Base-by-base conservation (phyloP, 2,888 invertebrate genomes). In the Tipula lateralis region DNA sequence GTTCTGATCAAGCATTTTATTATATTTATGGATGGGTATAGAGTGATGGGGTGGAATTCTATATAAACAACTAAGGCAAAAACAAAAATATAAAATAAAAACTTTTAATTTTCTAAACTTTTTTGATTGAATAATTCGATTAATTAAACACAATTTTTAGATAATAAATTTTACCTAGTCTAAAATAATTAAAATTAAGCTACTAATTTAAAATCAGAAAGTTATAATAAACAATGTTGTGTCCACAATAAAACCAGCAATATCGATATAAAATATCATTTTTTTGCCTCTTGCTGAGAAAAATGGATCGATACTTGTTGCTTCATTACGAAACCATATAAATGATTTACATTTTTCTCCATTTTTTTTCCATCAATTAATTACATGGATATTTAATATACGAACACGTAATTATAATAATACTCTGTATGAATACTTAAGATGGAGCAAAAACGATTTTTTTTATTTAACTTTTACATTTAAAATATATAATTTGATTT, bases 101-200 rank as follows among this genome's bases (percentile, higher is more conserved):
- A 9, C n/a, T 66, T 66, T 66, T 66, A 9, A 24, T 66, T 66
- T 66, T 19, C 24, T 3, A 24, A 66, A 24, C 2, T 66, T 66
- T 66, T 66, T 66, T 66, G 66, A 66, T 66, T 66, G 66, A 66
- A 66, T 66, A 66, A 66, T 66, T 66, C 66, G 66, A 66, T 66
- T 66, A 66, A 66, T 66, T 66, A 66, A 66, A 66, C 66, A 66
- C 66, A 66, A 66, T 66, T 66, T 66, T 66, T 24, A 50, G 44
- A 24, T 66, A 24, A 19, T 66, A 66, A 66, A 66, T 66, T 19
- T 66, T 66, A 66, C 66, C 66, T 66, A 24, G 66, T 66, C 66
- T 24, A 24, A 66, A 24, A 66, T 66, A 66, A 66, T 66, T 66
- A 66, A 24, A 66, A 66, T 66, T 24, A 9, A 24, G 66, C 24